Evolutionary conservation across 64 coral and sea anemone genomes (phyloP).

Genomic region (Montipora foliosa): DNA sequence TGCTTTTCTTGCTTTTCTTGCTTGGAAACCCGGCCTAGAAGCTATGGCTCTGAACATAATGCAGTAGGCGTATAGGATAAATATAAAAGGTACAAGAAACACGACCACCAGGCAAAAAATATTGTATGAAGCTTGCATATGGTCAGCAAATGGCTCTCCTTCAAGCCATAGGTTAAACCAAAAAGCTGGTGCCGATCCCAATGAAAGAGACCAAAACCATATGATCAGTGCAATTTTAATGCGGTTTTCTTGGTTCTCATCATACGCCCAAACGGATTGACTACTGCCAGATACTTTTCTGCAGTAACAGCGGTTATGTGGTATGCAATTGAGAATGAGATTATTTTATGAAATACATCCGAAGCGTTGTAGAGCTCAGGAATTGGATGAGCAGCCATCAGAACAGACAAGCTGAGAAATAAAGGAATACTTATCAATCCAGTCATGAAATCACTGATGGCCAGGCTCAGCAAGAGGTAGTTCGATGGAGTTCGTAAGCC

Average conservation of each 20-base stretch:
- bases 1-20: not conserved
- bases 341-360: conserved; percentile 15
- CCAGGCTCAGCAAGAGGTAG: not conserved
- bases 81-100: conserved; percentile 21
- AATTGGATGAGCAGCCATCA: not conserved
- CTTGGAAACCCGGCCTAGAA: not conserved
- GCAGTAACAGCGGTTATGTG: conserved; percentile 26
- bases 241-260: conserved; percentile 39
- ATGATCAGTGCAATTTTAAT: not conserved
- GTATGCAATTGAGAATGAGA: conserved; percentile 38
- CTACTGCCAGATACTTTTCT: conserved; percentile 24
- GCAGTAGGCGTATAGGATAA: conserved; percentile 30
- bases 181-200: not conserved
- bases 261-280: conserved; percentile 28
- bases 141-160: not conserved
- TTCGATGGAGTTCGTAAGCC: conserved; percentile 14
- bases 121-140: not conserved
- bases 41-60: conserved; percentile 26
- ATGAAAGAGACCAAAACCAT: conserved; percentile 13
- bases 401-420: not conserved
- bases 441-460: conserved; percentile 22
- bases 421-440: conserved; percentile 44
- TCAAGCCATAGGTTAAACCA: not conserved
- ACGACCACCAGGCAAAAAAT: conserved; percentile 9
- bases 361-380: not conserved